Conservation (phyloP, 2,888 invertebrate species). For the Auanema sp. region DNA sequence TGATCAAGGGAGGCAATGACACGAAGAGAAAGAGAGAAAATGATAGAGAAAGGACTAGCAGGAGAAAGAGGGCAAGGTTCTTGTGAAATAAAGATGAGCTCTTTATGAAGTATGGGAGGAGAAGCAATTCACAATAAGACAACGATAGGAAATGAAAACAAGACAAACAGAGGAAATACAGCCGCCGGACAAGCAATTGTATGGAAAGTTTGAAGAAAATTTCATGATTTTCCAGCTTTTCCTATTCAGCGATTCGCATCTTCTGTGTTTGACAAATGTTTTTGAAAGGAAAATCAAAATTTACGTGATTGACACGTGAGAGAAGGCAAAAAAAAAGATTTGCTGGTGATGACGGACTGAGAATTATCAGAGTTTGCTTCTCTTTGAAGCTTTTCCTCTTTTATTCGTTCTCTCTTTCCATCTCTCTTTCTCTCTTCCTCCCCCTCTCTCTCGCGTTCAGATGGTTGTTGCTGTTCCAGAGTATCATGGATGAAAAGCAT, state of each 20-base stretch:
- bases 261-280: background rate
- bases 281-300: background rate
- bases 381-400: background rate
- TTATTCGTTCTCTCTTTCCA: too few species aligned
- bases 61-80: background rate
- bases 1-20: background rate
- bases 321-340: constrained; percentile 2
- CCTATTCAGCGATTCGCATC: background rate
- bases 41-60: background rate
- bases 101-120: background rate
- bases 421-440: background rate
- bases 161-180: too few species aligned
- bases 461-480: background rate
- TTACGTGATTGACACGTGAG: constrained; percentile 2
- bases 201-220: background rate
- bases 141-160: background rate
- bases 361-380: background rate
- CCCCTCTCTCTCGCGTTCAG: background rate
- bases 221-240: background rate
- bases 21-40: background rate
- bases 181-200: too few species aligned
- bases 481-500: too few species aligned
- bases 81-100: background rate
- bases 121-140: constrained; percentile 5
- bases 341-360: background rate